Evolutionary conservation across 1,140 invertebrate species (phyloP).

Genomic region (Sminthurides bifidus): DNA sequence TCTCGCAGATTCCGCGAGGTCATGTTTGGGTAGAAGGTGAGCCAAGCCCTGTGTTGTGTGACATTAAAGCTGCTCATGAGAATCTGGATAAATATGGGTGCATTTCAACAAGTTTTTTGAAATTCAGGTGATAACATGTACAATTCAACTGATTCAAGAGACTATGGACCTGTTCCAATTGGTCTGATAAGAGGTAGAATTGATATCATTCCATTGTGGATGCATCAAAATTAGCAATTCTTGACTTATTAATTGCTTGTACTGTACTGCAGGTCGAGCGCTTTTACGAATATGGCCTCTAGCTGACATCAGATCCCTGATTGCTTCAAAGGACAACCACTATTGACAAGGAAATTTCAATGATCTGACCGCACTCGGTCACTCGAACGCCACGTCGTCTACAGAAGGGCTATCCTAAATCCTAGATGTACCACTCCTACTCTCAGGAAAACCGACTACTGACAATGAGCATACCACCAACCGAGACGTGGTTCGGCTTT

Average conservation of each 20-base stretch:
- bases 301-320: neutral
- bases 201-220: neutral
- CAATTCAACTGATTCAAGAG: constrained; percentile 78
- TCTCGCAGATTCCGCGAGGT: constrained; percentile 55
- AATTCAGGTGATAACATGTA: constrained; percentile 57
- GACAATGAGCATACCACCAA: too few species aligned
- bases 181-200: constrained; percentile 58
- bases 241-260: neutral
- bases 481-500: too few species aligned
- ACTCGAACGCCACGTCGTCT: too few species aligned
- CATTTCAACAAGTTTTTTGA: neutral
- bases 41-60: neutral
- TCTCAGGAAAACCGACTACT: too few species aligned
- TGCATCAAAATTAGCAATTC: neutral
- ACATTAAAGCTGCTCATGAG: neutral
- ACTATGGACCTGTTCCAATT: constrained; percentile 75
- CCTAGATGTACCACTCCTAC: too few species aligned
- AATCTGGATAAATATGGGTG: neutral
- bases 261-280: constrained; percentile 4
- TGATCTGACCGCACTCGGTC: too few species aligned
- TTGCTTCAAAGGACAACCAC: neutral
- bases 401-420: too few species aligned
- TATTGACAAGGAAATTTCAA: too few species aligned
- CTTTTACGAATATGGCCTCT: constrained; percentile 10
- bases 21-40: constrained; percentile 79